Evolutionary conservation across 2,113 vertebrate genomes (phyloP).

Genomic region (Ailurus styani): DNA sequence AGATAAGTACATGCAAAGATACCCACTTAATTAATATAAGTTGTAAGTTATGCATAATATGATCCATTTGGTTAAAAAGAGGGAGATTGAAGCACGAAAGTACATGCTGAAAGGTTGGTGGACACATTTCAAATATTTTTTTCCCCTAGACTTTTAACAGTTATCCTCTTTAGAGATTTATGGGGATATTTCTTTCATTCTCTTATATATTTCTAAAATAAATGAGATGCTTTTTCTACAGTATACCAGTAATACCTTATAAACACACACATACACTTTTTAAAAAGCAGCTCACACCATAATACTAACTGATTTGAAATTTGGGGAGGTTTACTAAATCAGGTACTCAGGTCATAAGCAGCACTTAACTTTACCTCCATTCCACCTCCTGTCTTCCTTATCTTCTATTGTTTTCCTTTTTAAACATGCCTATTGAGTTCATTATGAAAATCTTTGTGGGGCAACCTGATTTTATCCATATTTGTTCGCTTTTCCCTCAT

Average conservation of each 20-base stretch:
- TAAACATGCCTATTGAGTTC: not conserved
- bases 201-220: conserved; percentile 15
- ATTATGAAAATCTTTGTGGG: not conserved
- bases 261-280: not conserved
- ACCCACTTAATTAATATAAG: not conserved
- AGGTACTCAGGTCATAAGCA: not conserved
- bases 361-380: not conserved
- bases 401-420: not conserved
- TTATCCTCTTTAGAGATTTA: not conserved
- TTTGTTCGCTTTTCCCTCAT: not conserved
- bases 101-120: not conserved
- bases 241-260: not conserved
- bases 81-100: not conserved
- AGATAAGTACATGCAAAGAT: not conserved
- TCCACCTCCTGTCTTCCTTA: not conserved
- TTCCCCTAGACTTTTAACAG: not conserved
- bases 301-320: not conserved
- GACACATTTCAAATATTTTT: not conserved
- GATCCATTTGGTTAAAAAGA: not conserved
- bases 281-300: not conserved
- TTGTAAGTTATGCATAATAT: not conserved
- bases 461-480: not conserved
- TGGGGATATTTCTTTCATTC: not conserved
- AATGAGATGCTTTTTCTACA: not conserved
- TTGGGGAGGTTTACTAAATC: not conserved